These are phyloP conservation scores for Calvadosia cruxmelitensis DNA, from an alignment of 30 jellyfish, hydroid and myxozoan species.

Conservation along the genomic window DNA sequence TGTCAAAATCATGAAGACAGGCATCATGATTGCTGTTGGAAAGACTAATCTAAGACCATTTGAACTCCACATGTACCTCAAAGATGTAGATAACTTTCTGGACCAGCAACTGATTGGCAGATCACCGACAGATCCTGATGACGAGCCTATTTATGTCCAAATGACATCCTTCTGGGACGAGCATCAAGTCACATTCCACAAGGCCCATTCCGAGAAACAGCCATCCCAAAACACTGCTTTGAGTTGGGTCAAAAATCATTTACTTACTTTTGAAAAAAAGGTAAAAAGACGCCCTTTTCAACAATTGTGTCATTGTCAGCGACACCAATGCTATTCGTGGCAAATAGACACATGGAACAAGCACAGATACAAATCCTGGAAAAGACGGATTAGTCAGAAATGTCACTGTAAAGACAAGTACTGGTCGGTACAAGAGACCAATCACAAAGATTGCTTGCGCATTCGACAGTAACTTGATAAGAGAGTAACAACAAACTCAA, in stretches of 20 bases:
- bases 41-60: slow-evolving; percentile 20
- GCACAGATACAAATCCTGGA: slow-evolving; percentile 39
- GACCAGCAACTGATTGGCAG: slow-evolving; percentile 56
- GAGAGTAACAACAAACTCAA: too few species aligned
- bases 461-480: too few species aligned
- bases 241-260: slow-evolving; percentile 49
- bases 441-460: slow-evolving; percentile 48
- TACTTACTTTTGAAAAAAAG: slow-evolving; percentile 39
- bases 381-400: slow-evolving; percentile 41
- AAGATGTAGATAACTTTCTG: slow-evolving; percentile 33
- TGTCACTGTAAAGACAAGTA: slow-evolving; percentile 36
- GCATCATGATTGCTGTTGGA: slow-evolving; percentile 15
- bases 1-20: slow-evolving; percentile 36
- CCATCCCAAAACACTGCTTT: slow-evolving; percentile 30
- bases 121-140: slow-evolving; percentile 62
- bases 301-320: slow-evolving; percentile 29
- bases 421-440: slow-evolving; percentile 48
- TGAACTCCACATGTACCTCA: slow-evolving; percentile 42
- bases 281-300: slow-evolving; percentile 55
- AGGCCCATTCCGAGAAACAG: slow-evolving; percentile 62
- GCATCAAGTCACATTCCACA: slow-evolving; percentile 55
- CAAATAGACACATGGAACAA: slow-evolving; percentile 35
- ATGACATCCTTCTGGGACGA: slow-evolving; percentile 53
- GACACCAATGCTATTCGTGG: slow-evolving; percentile 47
- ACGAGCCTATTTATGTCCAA: slow-evolving; percentile 66